Conservation (phyloP, 2,797 vertebrate genomes). For the Orientallactaga sibirica region DNA sequence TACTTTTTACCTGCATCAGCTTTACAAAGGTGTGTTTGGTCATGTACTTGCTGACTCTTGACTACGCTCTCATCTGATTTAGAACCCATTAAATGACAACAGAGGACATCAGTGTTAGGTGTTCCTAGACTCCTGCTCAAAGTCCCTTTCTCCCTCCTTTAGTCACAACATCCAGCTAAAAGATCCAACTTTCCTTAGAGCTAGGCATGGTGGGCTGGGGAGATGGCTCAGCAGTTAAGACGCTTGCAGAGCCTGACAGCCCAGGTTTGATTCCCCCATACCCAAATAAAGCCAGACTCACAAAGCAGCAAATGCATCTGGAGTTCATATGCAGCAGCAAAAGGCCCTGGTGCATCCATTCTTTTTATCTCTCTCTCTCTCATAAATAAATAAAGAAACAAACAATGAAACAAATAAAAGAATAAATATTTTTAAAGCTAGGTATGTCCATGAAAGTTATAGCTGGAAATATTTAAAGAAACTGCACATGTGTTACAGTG, state of each 20-base stretch:
- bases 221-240: too few relatives aligned
- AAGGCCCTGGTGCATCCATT: too few relatives aligned
- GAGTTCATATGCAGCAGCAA: too few relatives aligned
- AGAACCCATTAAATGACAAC: background rate
- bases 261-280: too few relatives aligned
- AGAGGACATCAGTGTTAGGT: background rate
- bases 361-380: too few relatives aligned
- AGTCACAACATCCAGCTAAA: constrained; percentile 6
- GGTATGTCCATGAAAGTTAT: background rate
- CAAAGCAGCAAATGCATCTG: too few relatives aligned
- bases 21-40: constrained; percentile 2
- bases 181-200: background rate
- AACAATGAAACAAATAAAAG: too few relatives aligned
- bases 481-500: background rate
- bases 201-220: too few relatives aligned
- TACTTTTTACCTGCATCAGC: background rate
- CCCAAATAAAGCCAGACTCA: too few relatives aligned
- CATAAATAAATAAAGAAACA: too few relatives aligned
- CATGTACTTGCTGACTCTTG: constrained; percentile 7
- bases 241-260: too few relatives aligned
- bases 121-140: background rate
- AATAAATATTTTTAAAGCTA: background rate
- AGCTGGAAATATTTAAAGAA: background rate
- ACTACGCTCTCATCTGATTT: constrained; percentile 37
- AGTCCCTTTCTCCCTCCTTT: background rate